Evolutionary conservation across 1,140 invertebrate genomes (phyloP).

Genomic region (Dolichoris vasculosae): DNA sequence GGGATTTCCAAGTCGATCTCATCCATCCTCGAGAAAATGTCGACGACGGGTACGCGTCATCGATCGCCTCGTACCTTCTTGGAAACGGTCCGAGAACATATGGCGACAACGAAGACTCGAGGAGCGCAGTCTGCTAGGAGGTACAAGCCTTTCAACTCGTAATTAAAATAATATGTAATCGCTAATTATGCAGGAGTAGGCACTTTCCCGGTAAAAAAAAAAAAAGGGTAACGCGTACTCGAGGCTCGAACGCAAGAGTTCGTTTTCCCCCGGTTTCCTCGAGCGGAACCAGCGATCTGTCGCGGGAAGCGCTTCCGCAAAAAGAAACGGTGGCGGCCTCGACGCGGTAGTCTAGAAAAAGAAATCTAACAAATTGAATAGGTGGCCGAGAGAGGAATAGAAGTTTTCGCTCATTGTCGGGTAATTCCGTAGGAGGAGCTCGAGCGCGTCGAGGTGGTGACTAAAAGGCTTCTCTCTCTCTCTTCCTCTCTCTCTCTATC

Average conservation of each 20-base stretch:
- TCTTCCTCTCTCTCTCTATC: neutral
- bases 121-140: neutral
- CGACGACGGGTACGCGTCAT: constrained; percentile 18
- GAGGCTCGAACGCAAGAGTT: neutral
- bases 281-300: constrained; percentile 42
- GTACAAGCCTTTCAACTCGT: constrained; percentile 5
- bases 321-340: no score
- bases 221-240: neutral
- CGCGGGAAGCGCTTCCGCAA: constrained; percentile 33
- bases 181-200: constrained; percentile 28
- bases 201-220: constrained; percentile 34
- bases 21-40: no score
- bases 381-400: neutral
- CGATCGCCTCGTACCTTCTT: constrained; percentile 22
- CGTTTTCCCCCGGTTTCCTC: neutral
- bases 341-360: constrained; percentile 25
- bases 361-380: constrained; percentile 43
- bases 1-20: no score
- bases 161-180: constrained; percentile 46
- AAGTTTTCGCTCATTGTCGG: constrained; percentile 40
- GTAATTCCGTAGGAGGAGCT: neutral
- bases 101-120: constrained; percentile 9
- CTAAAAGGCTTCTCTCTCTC: constrained; percentile 6
- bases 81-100: constrained; percentile 8
- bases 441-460: neutral